Evolutionary conservation across 1,140 invertebrate genomes (phyloP), one percentile per base, ranked within the genome.

Genomic region (Helicoverpa armigera): DNA sequence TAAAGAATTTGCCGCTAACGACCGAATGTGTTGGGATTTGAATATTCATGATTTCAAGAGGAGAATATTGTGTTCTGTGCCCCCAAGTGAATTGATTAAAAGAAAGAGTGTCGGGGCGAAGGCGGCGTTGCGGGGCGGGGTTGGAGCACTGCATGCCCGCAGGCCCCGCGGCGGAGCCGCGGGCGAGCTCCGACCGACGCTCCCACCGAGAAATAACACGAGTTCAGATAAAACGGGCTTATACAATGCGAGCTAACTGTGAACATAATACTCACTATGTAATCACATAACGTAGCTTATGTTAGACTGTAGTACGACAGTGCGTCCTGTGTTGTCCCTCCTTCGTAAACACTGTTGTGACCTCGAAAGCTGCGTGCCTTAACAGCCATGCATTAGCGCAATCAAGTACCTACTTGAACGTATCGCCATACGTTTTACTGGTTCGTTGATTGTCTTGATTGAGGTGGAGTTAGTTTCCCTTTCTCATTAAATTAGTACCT

Each of bases 31-130:
- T 53, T 14, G 50, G 50, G 23, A 18, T 14, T 50, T 70, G 50
- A 70, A 70, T 70, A 70, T 54, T 70, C 67, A 70, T 70, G 50
- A 70, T 70, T 31, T 73, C 31, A 73, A 31, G 31, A 10, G 51
- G 83, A 82, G 87, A 18, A 75, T 75, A 58, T 75, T 87, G 83
- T 87, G 82, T 84, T 84, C 84, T 75, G 77, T 87, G 80, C 85
- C 85, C 84, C 81, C 74, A 69, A 83, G 87, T 82, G 82, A 84
- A 82, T 84, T 87, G 85, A 90, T 89, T 90, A 90, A 89, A 87
- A 87, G 85, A 82, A 81, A 85, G 61, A 60, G 67, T 50, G 60
- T 43, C 51, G 18, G 75, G 63, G 80, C 50, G 63, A 70, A 53
- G 53, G 79, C 54, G 60, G 50, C 23, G 61, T 74, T 63, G 54